These are phyloP conservation scores for Dendrolimus kikuchii DNA, from an alignment of 1,140 invertebrate genomes.

Conservation along the genomic window DNA sequence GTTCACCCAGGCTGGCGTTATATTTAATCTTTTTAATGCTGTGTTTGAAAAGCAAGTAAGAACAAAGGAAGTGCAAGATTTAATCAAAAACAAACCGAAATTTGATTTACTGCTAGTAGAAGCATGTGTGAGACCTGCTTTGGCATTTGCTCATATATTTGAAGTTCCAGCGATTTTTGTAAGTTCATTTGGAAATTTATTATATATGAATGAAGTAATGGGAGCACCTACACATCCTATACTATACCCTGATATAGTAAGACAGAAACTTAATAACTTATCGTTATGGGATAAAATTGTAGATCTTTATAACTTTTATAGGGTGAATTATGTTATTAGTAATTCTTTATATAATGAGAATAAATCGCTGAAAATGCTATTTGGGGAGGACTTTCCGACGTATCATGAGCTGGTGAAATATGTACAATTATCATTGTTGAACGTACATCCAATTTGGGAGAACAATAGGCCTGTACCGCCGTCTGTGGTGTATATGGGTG, in stretches of 20 bases:
- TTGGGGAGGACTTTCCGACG: too few relatives aligned
- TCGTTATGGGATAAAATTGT: slow-evolving; percentile 22
- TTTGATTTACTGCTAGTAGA: slow-evolving; percentile 36
- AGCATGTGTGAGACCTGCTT: slow-evolving; percentile 15
- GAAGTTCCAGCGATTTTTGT: slow-evolving; percentile 34
- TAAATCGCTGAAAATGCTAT: too few relatives aligned
- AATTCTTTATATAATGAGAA: too few relatives aligned
- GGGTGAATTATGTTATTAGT: not conserved
- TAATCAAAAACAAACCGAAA: slow-evolving; percentile 10
- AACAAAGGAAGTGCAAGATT: slow-evolving; percentile 5
- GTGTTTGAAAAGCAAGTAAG: slow-evolving; percentile 17
- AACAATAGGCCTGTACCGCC: too few relatives aligned
- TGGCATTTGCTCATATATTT: slow-evolving; percentile 25
- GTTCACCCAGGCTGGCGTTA: not conserved
- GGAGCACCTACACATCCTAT: slow-evolving; percentile 24
- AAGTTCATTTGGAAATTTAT: slow-evolving; percentile 25
- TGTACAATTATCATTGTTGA: too few relatives aligned
- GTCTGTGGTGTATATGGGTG: too few relatives aligned
- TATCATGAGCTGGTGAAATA: too few relatives aligned
- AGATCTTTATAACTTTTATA: slow-evolving; percentile 14
- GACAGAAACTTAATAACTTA: slow-evolving; percentile 18
- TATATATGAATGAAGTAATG: slow-evolving; percentile 14
- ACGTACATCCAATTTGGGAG: too few relatives aligned
- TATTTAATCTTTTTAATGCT: not conserved
- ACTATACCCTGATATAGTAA: slow-evolving; percentile 15